Conservation (phyloP, 2,797 vertebrate species). For the Channallabes apus region DNA sequence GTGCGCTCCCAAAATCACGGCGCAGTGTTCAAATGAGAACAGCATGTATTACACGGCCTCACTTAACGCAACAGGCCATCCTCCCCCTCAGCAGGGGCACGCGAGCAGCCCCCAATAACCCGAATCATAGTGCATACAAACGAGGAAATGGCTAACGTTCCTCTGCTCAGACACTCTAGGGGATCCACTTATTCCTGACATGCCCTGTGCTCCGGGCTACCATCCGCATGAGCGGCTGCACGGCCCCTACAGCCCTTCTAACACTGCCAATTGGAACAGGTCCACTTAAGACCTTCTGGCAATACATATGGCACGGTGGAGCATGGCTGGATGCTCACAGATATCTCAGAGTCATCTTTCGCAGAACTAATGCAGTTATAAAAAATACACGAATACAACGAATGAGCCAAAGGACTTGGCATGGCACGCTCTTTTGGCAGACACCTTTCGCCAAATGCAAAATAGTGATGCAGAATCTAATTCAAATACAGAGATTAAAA, state of each 20-base stretch:
- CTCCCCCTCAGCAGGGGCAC: conserved; percentile 31
- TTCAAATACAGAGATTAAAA: background rate
- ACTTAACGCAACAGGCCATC: conserved; percentile 42
- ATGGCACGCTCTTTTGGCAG: background rate
- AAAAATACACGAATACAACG: conserved; percentile 3
- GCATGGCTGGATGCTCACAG: background rate
- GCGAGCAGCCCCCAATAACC: conserved; percentile 14
- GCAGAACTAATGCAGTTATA: background rate
- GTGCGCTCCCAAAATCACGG: conserved; percentile 20
- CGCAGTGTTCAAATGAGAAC: conserved; percentile 36
- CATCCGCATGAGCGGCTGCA: conserved; percentile 10
- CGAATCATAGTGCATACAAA: conserved; percentile 21
- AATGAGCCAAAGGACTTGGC: background rate
- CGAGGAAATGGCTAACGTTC: conserved; percentile 14
- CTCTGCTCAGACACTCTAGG: conserved; percentile 19
- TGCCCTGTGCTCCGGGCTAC: conserved; percentile 14
- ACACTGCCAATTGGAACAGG: conserved; percentile 21
- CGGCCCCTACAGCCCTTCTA: conserved; percentile 6
- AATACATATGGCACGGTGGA: conserved; percentile 14
- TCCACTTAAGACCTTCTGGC: conserved; percentile 19
- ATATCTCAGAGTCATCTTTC: background rate
- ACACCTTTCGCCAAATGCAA: background rate
- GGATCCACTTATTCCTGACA: conserved; percentile 38
- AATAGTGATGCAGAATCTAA: background rate
- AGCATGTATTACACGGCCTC: conserved; percentile 39